Conservation (phyloP, 2,797 vertebrate species). For the Sebastes reedi region DNA sequence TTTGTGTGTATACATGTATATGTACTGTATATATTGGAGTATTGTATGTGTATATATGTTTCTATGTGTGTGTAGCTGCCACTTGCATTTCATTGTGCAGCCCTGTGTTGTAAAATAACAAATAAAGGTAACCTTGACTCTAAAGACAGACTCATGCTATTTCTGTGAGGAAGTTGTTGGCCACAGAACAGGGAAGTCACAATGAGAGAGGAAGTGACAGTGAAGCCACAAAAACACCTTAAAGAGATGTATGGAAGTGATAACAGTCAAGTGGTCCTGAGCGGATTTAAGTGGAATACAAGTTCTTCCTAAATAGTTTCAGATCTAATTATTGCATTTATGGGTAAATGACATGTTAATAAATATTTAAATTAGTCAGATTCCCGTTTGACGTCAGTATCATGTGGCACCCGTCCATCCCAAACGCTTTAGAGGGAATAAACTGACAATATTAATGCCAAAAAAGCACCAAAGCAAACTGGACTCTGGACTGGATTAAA, state of each 20-base stretch:
- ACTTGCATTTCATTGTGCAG: not conserved
- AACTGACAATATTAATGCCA: conserved; percentile 12
- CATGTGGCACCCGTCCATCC: not conserved
- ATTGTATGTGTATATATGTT: not conserved
- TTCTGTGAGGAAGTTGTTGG: not conserved
- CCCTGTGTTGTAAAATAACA: not conserved
- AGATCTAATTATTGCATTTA: not conserved
- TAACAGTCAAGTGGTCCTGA: not conserved
- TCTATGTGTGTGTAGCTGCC: not conserved
- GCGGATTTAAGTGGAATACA: not conserved
- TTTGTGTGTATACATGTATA: not conserved
- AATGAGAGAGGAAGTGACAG: not conserved
- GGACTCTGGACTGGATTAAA: conserved; percentile 15
- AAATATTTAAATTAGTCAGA: not conserved
- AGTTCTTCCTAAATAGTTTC: too few species aligned
- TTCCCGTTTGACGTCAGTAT: not conserved
- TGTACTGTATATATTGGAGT: not conserved
- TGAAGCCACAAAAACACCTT: not conserved
- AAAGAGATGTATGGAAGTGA: not conserved
- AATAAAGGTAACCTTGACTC: not conserved
- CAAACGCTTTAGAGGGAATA: not conserved
- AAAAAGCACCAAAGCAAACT: conserved; percentile 30
- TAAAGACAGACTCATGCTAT: not conserved
- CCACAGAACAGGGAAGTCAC: not conserved
- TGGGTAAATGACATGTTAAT: not conserved